Base-by-base conservation (phyloP, 2,888 invertebrate species). In the Hypselothyrea guttata region DNA sequence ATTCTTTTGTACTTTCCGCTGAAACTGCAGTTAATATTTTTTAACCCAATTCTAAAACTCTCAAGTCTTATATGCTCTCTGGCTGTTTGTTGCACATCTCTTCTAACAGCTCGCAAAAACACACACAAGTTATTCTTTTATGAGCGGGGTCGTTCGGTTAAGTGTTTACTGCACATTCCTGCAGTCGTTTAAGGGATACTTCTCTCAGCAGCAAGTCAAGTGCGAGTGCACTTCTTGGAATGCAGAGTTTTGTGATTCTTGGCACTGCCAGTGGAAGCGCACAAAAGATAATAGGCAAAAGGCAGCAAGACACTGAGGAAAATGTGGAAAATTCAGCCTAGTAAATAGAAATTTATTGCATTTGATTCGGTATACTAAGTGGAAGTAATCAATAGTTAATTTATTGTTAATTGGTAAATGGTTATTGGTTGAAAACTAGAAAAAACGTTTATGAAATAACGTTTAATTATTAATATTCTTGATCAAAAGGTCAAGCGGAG, bases 211-310 rank as follows among this genome's bases (percentile, higher is more conserved):
- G 41, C 49, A 35, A 71, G 60, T 81, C 64, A 68, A 81, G 81
- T 84, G 22, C 22, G 22, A 22, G 22, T 22, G n/a, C n/a, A 64
- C 38, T 81, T 84, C 81, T 62, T 15, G 67, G 84, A 81, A 81
- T 69, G 63, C 72, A 49, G 28, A 51, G 55, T 61, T 60, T 65
- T 52, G 22, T 60, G 55, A 58, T 55, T 53, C 47, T 65, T 59
- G 53, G 12, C 44, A 33, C 62, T 34, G 49, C 49, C 49, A 48
- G 40, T 31, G 45, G 33, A 51, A 51, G 47, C 42, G 54, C 28
- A 57, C 42, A 33, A 59, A 34, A 59, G 22, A 68, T 18, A 46
- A 37, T 35, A 47, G 35, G 57, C 37, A 63, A n/a, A n/a, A 60
- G 22, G 22, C 22, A 22, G 3, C 2, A 22, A 4, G 5, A 5